Evolutionary conservation across 2,113 vertebrate species (phyloP).

Genomic region (Cathartes aura): DNA sequence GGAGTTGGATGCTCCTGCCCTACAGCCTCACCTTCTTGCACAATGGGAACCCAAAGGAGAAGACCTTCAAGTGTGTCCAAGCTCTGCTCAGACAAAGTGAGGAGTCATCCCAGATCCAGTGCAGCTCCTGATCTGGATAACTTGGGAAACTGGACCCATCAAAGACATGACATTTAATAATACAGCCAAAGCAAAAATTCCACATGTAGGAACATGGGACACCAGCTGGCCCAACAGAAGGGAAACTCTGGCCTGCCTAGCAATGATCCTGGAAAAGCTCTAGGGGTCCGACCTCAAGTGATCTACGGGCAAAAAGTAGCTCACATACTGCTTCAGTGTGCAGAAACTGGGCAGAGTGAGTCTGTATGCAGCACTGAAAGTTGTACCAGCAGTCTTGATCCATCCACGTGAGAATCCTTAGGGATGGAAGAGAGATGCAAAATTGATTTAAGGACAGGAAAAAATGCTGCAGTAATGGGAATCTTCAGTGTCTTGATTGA

Average conservation of each 20-base stretch:
- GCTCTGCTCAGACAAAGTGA: background rate
- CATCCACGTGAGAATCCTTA: background rate
- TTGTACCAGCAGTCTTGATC: background rate
- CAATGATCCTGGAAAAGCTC: background rate
- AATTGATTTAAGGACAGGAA: background rate
- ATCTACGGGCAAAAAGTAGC: background rate
- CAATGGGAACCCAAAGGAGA: background rate
- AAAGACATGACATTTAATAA: constrained; percentile 9
- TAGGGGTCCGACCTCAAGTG: background rate
- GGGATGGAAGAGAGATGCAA: background rate
- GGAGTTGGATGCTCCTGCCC: background rate
- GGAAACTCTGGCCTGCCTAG: background rate
- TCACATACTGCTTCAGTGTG: background rate
- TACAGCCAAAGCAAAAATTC: background rate
- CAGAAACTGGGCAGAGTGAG: background rate
- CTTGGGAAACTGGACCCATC: background rate
- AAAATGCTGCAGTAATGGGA: background rate
- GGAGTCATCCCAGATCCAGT: background rate
- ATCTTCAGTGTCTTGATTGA: background rate
- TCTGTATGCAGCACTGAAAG: background rate
- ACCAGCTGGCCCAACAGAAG: background rate
- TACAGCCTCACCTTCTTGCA: background rate
- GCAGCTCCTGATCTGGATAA: background rate
- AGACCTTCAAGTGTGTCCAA: background rate
- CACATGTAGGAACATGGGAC: background rate